phyloP scores from a whole-genome alignment of 2,113 vertebrate genomes.

The Bettongia penicillata region DNA sequence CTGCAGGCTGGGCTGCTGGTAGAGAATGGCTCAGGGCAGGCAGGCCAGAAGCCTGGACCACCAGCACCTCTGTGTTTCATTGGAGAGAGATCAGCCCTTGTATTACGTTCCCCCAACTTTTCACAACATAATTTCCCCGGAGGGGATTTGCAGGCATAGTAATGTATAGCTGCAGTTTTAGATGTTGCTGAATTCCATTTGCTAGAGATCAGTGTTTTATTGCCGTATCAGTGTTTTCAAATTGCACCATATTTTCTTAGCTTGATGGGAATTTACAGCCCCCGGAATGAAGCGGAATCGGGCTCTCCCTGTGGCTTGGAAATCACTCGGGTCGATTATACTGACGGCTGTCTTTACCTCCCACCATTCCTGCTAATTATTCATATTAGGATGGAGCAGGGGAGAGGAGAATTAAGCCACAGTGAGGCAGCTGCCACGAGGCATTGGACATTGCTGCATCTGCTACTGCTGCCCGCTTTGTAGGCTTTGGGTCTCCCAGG shows the following conservation, averaged over 20 bases:
- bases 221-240: slow-evolving; percentile 84
- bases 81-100: slow-evolving; percentile 61
- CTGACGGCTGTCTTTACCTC: slow-evolving; percentile 62
- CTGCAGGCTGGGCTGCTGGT: not conserved
- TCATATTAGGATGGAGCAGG: slow-evolving; percentile 67
- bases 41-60: not conserved
- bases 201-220: slow-evolving; percentile 82
- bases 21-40: not conserved
- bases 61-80: slow-evolving; percentile 41
- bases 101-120: slow-evolving; percentile 65
- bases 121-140: slow-evolving; percentile 68
- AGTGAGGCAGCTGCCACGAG: slow-evolving; percentile 17
- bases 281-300: slow-evolving; percentile 73
- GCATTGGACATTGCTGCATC: not conserved
- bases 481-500: not conserved
- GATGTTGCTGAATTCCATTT: slow-evolving; percentile 83
- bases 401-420: slow-evolving; percentile 42
- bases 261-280: slow-evolving; percentile 82
- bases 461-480: not conserved
- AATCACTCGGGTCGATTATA: slow-evolving; percentile 78
- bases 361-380: slow-evolving; percentile 74
- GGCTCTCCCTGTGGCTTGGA: slow-evolving; percentile 65
- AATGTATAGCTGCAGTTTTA: slow-evolving; percentile 80
- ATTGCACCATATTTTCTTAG: slow-evolving; percentile 82
- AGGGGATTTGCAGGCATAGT: slow-evolving; percentile 75